These are phyloP conservation scores for Otus sunia DNA, from an alignment of 2,113 vertebrate genomes.

Conservation along the genomic window DNA sequence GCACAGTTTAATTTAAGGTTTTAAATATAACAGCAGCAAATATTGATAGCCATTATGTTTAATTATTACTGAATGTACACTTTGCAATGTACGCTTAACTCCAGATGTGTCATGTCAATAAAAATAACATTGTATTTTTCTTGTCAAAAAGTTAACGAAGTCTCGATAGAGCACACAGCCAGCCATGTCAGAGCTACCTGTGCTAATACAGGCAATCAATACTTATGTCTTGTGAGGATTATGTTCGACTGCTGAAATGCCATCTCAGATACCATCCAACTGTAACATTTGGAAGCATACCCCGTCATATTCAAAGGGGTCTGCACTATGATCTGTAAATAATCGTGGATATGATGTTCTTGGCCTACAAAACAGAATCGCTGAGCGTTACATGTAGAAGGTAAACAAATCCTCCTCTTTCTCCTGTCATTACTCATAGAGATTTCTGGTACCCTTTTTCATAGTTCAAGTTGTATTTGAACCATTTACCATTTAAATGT, in stretches of 20 bases:
- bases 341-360: neutral
- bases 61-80: slow-evolving; percentile 17
- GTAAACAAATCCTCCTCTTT: slow-evolving; percentile 18
- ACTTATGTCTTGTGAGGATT: neutral
- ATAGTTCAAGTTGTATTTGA: slow-evolving; percentile 25
- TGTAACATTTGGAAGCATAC: neutral
- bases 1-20: slow-evolving; percentile 63
- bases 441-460: slow-evolving; percentile 31
- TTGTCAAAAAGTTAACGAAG: neutral
- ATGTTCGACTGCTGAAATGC: neutral
- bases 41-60: neutral
- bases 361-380: slow-evolving; percentile 18
- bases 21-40: slow-evolving; percentile 64
- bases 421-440: neutral
- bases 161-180: neutral
- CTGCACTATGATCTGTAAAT: slow-evolving; percentile 5
- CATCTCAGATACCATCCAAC: neutral
- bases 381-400: neutral
- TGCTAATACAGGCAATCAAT: neutral
- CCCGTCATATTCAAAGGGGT: neutral
- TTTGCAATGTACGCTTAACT: slow-evolving; percentile 2
- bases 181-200: neutral
- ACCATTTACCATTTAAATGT: slow-evolving; percentile 1
- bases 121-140: neutral
- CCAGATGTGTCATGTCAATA: neutral